Evolutionary conservation across 1,140 invertebrate genomes (phyloP), one percentile per base, ranked within the genome.

Genomic region (Orchestia grillus): DNA sequence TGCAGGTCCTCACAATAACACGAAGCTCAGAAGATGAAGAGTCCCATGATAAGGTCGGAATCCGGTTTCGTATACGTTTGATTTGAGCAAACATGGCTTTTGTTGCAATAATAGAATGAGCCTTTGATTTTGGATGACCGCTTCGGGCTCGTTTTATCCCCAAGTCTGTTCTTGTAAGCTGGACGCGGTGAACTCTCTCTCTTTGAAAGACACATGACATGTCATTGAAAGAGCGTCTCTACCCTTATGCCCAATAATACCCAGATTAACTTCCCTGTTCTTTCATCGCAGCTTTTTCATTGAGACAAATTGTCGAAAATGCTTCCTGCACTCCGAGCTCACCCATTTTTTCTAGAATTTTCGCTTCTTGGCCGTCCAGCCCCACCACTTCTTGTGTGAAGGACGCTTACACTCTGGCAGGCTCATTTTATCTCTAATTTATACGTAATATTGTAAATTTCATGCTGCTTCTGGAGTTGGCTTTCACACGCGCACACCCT

Each of bases 31-130:
- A 45, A 94, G 92, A 47, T 44, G 43, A 45, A 94, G 92, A 40
- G 19, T 94, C 92, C 44, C 44, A 45, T 94, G 92, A 94, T 94
- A 94, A 94, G 92, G 92, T 94, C 44, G 92, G 92, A 44, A 90
- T 15, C 40, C 44, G 40, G 44, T 94, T 94, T n/a, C 36, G 44
- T 40, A 43, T 91, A 42, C 23, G 88, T 94, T 94, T 94, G 92
- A 44, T 94, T 94, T 94, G 92, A 44, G 92, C 92, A 45, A 44
- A 94, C 11, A 44, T 94, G 92, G 43, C 92, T 94, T 45, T 45
- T 94, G 92, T 94, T 45, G 41, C 43, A 90, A 42, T 90, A 42
- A 90, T 90, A 90, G 88, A 90, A 42, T 90, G 88, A 90, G 88
- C 88, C 88, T 90, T 90, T 42, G 41, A 90, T 41, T 44, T 90